phyloP scores from a whole-genome alignment of 1,140 invertebrate genomes.

The Bilobella aurantiaca region DNA sequence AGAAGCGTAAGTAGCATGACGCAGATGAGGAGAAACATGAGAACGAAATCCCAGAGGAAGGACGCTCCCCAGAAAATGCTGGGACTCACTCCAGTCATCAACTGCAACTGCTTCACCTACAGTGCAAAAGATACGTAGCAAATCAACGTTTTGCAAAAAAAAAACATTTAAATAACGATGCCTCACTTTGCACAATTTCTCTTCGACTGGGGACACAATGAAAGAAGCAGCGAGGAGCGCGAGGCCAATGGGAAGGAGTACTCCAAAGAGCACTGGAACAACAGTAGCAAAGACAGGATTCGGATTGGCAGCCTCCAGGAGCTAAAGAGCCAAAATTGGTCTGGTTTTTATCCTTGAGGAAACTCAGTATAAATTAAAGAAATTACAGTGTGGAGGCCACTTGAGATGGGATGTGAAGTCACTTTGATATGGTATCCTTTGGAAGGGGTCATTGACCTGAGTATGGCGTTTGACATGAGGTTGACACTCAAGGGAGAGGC shows the following conservation, averaged over 20 bases:
- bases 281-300: constrained; percentile 20
- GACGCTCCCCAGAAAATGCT: constrained; percentile 53
- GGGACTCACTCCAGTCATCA: constrained; percentile 64
- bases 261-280: constrained; percentile 28
- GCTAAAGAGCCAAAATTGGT: too few relatives aligned
- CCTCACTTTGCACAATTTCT: constrained; percentile 41
- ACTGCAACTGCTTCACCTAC: constrained; percentile 55
- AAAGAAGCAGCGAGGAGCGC: constrained; percentile 61
- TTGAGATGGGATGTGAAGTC: constrained; percentile 55
- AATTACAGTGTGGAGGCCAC: constrained; percentile 45
- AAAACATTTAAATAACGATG: too few relatives aligned
- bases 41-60: constrained; percentile 30
- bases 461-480: constrained; percentile 48
- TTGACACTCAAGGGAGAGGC: constrained; percentile 52
- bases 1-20: constrained; percentile 28
- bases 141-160: neutral
- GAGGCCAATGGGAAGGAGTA: constrained; percentile 38
- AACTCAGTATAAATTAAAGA: too few relatives aligned
- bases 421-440: constrained; percentile 47
- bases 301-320: constrained; percentile 28
- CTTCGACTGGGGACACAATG: constrained; percentile 57
- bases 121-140: constrained; percentile 11
- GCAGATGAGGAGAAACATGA: constrained; percentile 20
- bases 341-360: too few relatives aligned
- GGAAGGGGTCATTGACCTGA: constrained; percentile 39